Base-by-base conservation (phyloP, 1,140 invertebrate genomes). In the Magallana angulata region DNA sequence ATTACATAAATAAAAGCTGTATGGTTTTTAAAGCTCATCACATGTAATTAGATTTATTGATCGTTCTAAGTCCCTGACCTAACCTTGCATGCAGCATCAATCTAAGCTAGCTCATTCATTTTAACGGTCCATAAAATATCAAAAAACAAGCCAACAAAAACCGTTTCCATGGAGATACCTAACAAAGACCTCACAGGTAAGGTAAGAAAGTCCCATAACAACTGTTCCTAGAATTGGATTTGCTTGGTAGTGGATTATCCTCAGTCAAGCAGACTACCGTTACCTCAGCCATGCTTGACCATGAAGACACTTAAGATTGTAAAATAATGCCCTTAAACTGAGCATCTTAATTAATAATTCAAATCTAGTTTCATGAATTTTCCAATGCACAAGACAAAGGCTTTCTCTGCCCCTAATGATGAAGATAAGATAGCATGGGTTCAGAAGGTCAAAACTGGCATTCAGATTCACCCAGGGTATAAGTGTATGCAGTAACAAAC, bases 291-390 rank as follows among this genome's bases (percentile, higher is more conserved):
- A 76, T 76, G 18, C 68, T 76, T 76, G 68, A 76, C 68, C 24
- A 76, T 18, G 18, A 76, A 76, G 68, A 30, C 68, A 76, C 36
- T 76, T 48, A 18, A 48, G 68, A 76, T 76, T 12, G 68, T 30
- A 76, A 76, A 76, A 76, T 76, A 76, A 76, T 76, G 68, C 18
- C 36, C 18, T 76, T 76, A 76, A 76, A 76, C 24, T 11, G 8
- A 76, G 36, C 68, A 76, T 76, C 18, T 76, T 76, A 36, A 36
- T 76, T 36, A 76, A 76, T 76, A 76, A 76, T 76, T 76, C 68
- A 76, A 76, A 24, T 76, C 68, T 3, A 76, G 68, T 76, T 76
- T 76, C 68, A 76, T 30, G 68, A 76, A 76, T 48, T 76, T 76
- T 76, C 68, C 68, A 30, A 76, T 30, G 36, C 24, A 36, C 68